phyloP scores from a whole-genome alignment of 2,888 invertebrate genomes.

The Dugesia japonica region DNA sequence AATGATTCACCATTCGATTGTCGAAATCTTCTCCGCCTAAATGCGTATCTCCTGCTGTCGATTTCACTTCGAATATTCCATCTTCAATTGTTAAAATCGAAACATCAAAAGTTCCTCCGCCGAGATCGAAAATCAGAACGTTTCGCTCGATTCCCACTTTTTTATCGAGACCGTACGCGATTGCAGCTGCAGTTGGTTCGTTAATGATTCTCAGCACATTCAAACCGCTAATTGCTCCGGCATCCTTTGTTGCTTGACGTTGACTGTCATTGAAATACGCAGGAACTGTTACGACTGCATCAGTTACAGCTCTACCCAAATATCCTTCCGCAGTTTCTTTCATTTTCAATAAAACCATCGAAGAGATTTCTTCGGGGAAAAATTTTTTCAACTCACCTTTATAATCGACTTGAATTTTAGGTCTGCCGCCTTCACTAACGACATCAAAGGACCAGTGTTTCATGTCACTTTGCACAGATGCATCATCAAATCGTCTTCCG shows the following conservation, averaged over 20 bases:
- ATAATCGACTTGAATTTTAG: slow-evolving; percentile 51
- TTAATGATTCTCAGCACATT: slow-evolving; percentile 65
- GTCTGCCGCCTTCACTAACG: slow-evolving; percentile 2
- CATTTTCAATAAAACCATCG: slow-evolving; percentile 81
- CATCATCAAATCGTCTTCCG: slow-evolving; percentile 27
- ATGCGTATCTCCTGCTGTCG: slow-evolving; percentile 58
- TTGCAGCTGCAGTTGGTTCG: slow-evolving; percentile 60
- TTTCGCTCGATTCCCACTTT: slow-evolving; percentile 39
- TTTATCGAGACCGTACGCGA: slow-evolving; percentile 52
- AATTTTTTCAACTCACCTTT: slow-evolving; percentile 70
- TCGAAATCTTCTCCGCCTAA: slow-evolving; percentile 68
- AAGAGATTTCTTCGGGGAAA: slow-evolving; percentile 75
- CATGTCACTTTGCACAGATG: slow-evolving; percentile 29
- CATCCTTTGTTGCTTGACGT: slow-evolving; percentile 62
- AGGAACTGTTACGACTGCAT: slow-evolving; percentile 48
- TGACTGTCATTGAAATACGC: slow-evolving; percentile 48
- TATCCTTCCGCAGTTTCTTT: slow-evolving; percentile 55
- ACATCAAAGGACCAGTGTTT: slow-evolving; percentile 30
- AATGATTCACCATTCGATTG: slow-evolving; percentile 48
- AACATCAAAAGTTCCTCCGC: slow-evolving; percentile 67
- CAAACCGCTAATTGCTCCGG: slow-evolving; percentile 65
- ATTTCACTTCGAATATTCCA: slow-evolving; percentile 59
- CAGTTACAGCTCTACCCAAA: slow-evolving; percentile 52
- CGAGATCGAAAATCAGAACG: slow-evolving; percentile 33
- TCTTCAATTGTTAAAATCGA: slow-evolving; percentile 84